Percentiles rank a stretch among this genome's conserved stretches.
Evolutionary conservation across 1,140 invertebrate species (phyloP).

Genomic region (Metaphire vulgaris): DNA sequence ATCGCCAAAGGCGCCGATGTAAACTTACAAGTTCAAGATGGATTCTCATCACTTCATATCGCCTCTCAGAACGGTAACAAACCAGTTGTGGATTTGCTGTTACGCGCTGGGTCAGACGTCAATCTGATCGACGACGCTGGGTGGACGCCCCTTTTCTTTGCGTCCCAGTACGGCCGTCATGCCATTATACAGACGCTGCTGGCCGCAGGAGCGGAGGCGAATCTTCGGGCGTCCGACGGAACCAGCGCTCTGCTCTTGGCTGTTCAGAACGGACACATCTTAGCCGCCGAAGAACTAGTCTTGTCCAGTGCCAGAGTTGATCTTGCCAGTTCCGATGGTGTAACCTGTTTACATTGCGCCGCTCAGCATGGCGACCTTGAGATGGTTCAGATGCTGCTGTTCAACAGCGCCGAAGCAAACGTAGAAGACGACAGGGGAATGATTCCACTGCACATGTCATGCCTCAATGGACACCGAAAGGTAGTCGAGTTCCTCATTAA

Average conservation of each 20-base stretch:
- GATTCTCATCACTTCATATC: conserved; percentile 29
- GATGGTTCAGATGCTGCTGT: conserved; percentile 30
- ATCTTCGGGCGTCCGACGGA: conserved; percentile 13
- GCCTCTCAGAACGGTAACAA: conserved; percentile 28
- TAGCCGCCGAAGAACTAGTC: conserved; percentile 25
- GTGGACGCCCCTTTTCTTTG: conserved; percentile 30
- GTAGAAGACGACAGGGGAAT: conserved; percentile 23
- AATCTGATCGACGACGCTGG: conserved; percentile 22
- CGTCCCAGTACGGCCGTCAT: conserved; percentile 29
- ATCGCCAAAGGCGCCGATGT: not conserved
- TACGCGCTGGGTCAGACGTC: conserved; percentile 21
- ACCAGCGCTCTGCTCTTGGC: conserved; percentile 23
- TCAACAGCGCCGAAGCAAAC: conserved; percentile 28
- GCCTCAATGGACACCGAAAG: conserved; percentile 27
- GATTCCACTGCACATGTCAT: conserved; percentile 29
- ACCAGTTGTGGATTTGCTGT: conserved; percentile 25
- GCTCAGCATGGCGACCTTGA: conserved; percentile 28
- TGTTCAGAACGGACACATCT: conserved; percentile 31
- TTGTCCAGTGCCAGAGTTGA: conserved; percentile 12
- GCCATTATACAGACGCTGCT: conserved; percentile 13
- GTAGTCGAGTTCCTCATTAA: conserved; percentile 29
- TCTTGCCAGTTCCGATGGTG: conserved; percentile 17
- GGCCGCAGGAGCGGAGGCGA: not conserved
- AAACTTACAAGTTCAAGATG: not conserved
- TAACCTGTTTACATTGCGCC: conserved; percentile 25